Base-by-base conservation (phyloP, 2,797 vertebrate species). In the Poeciliopsis turneri region DNA sequence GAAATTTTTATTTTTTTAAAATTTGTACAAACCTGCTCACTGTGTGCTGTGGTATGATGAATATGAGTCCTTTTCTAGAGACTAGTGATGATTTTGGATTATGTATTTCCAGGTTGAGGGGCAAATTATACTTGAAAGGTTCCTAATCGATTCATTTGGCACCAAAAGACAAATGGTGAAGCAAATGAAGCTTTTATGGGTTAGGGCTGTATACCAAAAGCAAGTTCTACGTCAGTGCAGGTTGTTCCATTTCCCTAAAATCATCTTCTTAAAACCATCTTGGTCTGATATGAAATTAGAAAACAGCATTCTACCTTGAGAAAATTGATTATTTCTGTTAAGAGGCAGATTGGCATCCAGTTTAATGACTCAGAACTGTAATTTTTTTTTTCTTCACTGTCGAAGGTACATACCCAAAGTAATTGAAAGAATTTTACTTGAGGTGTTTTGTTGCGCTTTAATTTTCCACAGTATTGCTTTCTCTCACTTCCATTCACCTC, bases 101-200 rank as follows among this genome's bases (percentile, higher is more conserved):
- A 33, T 61, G 13, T 33, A 33, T 61, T 61, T 82, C 46, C 2
- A 80, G 78, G 84, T 75, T 41, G 68, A 28, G 15, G 30, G 76
- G 74, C 77, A 68, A 87, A 86, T 90, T 85, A 45, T 81, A 68
- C 59, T 73, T 78, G 66, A 83, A 74, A 76, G 77, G 39, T 43
- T 69, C 39, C 47, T 88, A 81, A 84, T 80, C 76, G 53, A 72
- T 2, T 79, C 78, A 76, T 84, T 82, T 78, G 72, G 68, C 71
- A 71, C 66, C 51, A 72, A 10, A 55, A 76, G 69, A 20, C 77
- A 69, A 49, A 70, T 66, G 74, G 18, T 28, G 18, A 45, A 76
- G 28, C 59, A 49, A 36, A 28, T n/a, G 39, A 84, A 77, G 71
- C 73, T 39, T 55, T 80, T 59, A 33, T 1, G 51, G 51, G 8